Evolutionary conservation across 2,113 vertebrate species (phyloP), one percentile per base, ranked within the genome.

Genomic region (Triplophysa tibetana): DNA sequence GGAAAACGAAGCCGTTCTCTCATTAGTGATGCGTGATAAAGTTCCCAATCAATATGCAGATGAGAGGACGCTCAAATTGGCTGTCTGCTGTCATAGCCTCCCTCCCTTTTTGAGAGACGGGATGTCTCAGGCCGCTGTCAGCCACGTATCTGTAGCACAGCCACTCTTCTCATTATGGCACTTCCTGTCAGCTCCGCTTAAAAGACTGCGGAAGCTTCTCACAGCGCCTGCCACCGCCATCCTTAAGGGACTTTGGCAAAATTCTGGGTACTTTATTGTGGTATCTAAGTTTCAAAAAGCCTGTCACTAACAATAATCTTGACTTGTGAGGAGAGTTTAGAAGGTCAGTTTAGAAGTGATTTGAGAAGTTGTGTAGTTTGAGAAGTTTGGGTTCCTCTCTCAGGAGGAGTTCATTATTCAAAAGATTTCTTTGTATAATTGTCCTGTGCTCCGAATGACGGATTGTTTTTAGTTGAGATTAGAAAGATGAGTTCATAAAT

Each of bases 41-140:
- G 80, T 90, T 91, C 87, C 85, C 87, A 91, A 92, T 92, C 89
- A 93, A 89, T 90, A 91, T 92, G 90, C 85, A 91, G 91, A 91
- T 91, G 86, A 87, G 86, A 80, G 88, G 83, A 80, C 75, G 82
- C 85, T 88, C 88, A 87, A 87, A 89, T 88, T 88, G 84, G 86
- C 75, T 87, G 21, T 76, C 61, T 63, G 73, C 69, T 77, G 85
- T 83, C 83, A 75, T 81, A 45, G 63, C 69, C 68, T 33, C 74
- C n/a, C 68, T 82, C 73, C 0, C 69, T 54, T 11, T 84, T 72
- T 75, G 24, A 48, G 64, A 78, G 69, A 69, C 75, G 56, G 17
- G 56, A 74, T 19, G 56, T 38, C 63, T 81, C 58, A 75, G 41
- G 56, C 41, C 56, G 12, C 70, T 60, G 54, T 74, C 29, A 81